These are phyloP conservation scores for Coremacera marginata DNA, from an alignment of 2,888 invertebrate genomes.

Conservation along the genomic window DNA sequence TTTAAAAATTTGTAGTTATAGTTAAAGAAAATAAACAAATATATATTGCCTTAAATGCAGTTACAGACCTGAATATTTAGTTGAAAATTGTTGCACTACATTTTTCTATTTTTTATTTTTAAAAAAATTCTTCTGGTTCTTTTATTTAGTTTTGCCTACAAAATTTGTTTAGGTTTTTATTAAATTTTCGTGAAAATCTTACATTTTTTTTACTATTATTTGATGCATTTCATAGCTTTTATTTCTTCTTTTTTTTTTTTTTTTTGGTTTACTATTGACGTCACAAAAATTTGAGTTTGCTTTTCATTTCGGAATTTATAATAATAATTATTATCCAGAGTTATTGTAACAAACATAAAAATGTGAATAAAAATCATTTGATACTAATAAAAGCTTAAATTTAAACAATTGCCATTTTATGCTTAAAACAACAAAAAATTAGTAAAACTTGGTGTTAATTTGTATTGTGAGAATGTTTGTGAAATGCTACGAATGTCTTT, in stretches of 20 bases:
- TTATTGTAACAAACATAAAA: not conserved
- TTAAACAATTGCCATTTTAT: not conserved
- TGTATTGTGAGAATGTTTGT: conserved; percentile 22
- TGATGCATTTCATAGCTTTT: conserved; percentile 22
- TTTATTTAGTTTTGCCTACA: conserved; percentile 32
- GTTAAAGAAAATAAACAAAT: not conserved
- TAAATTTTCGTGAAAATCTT: not conserved
- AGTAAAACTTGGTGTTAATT: not conserved
- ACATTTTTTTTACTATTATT: conserved; percentile 21
- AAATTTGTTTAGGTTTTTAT: conserved; percentile 16
- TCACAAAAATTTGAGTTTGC: conserved; percentile 66
- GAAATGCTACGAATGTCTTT: conserved; percentile 8
- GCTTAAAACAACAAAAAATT: not conserved
- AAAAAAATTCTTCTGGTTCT: conserved; percentile 16
- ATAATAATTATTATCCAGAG: conserved; percentile 55
- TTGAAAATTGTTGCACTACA: conserved; percentile 36
- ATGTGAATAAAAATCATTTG: conserved; percentile 29
- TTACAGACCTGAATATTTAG: conserved; percentile 62
- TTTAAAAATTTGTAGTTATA: conserved; percentile 11
- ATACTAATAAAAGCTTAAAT: conserved; percentile 38
- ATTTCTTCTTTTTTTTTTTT: conserved; percentile 45
- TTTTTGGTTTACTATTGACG: conserved; percentile 68
- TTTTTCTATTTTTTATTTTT: conserved; percentile 38
- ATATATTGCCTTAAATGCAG: conserved; percentile 57
- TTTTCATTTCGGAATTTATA: conserved; percentile 67